These are phyloP conservation scores for Pipra filicauda DNA, from an alignment of 2,113 vertebrate genomes.

Conservation along the genomic window DNA sequence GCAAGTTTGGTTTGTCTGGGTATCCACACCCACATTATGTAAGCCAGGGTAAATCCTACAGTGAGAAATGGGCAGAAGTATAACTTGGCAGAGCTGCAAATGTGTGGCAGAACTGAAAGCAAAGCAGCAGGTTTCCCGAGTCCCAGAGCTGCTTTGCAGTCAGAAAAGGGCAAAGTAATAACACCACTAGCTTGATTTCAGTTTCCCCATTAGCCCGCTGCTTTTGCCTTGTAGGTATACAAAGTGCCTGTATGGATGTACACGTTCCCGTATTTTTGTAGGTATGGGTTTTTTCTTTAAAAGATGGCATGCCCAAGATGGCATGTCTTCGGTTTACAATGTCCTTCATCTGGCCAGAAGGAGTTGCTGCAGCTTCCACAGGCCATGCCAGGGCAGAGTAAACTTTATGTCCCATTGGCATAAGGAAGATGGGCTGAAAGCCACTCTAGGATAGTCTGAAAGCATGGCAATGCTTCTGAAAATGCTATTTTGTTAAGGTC, in stretches of 20 bases:
- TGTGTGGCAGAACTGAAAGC: background rate
- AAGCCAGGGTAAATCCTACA: background rate
- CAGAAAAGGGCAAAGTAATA: background rate
- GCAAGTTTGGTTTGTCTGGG: background rate
- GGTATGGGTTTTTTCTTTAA: background rate
- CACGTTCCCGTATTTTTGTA: background rate
- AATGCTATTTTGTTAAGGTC: background rate
- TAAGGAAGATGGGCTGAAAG: background rate
- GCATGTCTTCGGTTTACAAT: background rate
- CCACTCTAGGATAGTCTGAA: background rate
- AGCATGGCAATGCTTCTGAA: background rate
- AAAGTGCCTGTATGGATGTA: background rate
- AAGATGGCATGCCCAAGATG: background rate
- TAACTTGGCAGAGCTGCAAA: background rate
- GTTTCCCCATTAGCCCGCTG: background rate
- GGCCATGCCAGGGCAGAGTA: background rate
- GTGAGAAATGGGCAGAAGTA: background rate
- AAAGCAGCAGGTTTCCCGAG: background rate
- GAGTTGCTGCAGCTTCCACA: background rate
- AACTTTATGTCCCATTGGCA: background rate
- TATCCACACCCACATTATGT: background rate
- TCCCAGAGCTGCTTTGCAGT: background rate
- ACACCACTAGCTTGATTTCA: background rate
- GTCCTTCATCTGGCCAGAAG: background rate
- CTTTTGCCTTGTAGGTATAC: background rate